phyloP scores from a whole-genome alignment of 2,797 vertebrate species.

The Parambassis ranga region DNA sequence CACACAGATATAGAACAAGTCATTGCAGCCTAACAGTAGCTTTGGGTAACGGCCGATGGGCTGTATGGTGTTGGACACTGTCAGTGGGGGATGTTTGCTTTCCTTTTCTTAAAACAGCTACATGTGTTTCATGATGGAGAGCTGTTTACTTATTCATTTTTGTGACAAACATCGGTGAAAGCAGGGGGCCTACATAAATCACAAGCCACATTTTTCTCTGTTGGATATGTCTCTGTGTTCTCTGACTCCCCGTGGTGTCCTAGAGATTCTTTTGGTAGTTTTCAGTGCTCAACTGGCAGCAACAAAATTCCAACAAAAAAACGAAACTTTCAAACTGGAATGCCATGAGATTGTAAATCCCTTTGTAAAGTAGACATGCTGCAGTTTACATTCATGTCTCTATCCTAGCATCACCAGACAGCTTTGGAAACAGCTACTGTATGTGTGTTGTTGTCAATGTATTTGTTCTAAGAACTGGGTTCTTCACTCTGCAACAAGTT shows the following conservation, averaged over 20 bases:
- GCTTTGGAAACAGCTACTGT: too few relatives aligned
- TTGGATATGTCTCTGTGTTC: constrained; percentile 11
- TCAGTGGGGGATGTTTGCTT: background rate
- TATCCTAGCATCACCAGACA: too few relatives aligned
- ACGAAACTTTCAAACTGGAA: too few relatives aligned
- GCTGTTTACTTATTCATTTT: constrained; percentile 31
- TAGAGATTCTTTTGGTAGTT: constrained; percentile 20
- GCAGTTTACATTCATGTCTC: too few relatives aligned
- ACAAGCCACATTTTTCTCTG: constrained; percentile 11
- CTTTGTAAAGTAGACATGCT: too few relatives aligned
- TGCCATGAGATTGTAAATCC: too few relatives aligned
- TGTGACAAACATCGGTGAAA: constrained; percentile 23
- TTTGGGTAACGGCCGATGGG: constrained; percentile 14
- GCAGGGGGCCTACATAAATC: constrained; percentile 13
- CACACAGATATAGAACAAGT: background rate
- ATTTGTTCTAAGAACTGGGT: too few relatives aligned
- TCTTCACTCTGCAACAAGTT: too few relatives aligned
- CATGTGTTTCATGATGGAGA: constrained; percentile 4
- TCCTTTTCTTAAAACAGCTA: constrained; percentile 12
- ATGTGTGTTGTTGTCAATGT: too few relatives aligned
- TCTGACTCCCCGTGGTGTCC: constrained; percentile 9
- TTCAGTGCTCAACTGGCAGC: background rate
- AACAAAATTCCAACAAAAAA: background rate
- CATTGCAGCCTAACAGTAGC: background rate
- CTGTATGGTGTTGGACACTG: background rate